Evolutionary conservation across 2,888 invertebrate genomes (phyloP).

Genomic region (Deroplatys truncata): DNA sequence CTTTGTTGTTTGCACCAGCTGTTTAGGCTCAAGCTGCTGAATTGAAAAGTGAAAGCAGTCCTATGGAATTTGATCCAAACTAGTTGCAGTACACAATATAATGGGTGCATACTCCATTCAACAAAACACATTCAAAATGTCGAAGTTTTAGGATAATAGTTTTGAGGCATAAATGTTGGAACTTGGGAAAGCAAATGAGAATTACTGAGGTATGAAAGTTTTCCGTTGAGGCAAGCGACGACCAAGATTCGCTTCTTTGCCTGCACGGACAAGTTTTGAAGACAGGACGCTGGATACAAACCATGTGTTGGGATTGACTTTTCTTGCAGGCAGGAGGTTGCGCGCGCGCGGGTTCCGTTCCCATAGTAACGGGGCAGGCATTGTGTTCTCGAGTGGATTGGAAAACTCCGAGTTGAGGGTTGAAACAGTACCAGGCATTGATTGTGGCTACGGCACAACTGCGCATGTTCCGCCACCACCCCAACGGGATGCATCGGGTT

Average conservation of each 20-base stretch:
- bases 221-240: background rate
- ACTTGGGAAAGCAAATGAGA: too few relatives aligned
- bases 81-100: too few relatives aligned
- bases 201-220: too few relatives aligned
- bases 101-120: too few relatives aligned
- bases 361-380: conserved; percentile 9
- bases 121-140: too few relatives aligned
- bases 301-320: background rate
- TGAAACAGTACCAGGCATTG: conserved; percentile 22
- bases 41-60: too few relatives aligned
- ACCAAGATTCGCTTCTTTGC: background rate
- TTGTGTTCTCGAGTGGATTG: conserved; percentile 13
- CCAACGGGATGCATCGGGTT: background rate
- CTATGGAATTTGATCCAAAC: too few relatives aligned
- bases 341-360: conserved; percentile 1
- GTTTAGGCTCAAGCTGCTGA: too few relatives aligned
- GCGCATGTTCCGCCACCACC: conserved; percentile 5
- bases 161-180: too few relatives aligned
- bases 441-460: background rate
- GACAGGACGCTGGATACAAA: background rate
- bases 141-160: too few relatives aligned
- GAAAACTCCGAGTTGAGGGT: conserved; percentile 13
- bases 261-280: background rate
- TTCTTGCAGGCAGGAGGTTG: background rate
- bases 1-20: too few relatives aligned